Evolutionary conservation across 2,797 vertebrate species (phyloP), one percentile per base, ranked within the genome.

Genomic region (Botia kubotai): DNA sequence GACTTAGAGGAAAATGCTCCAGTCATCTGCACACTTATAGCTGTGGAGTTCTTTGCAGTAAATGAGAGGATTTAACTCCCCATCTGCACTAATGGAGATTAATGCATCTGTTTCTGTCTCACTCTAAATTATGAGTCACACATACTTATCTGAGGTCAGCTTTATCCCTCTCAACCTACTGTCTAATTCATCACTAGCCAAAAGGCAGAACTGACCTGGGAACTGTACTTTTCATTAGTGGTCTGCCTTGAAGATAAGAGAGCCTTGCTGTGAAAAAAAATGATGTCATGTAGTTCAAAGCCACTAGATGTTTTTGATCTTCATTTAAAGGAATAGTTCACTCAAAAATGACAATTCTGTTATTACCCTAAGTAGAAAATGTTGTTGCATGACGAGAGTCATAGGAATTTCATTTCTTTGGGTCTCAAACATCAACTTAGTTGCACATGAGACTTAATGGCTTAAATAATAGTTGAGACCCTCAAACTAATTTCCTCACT

Each of bases 51-150:
- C 85, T 86, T 84, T 87, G 63, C 16, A 87, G 82, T 83, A 83
- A 43, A 43, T 43, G 39, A 43, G 82, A 55, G 86, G 91, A 91
- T 92, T 62, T 91, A 92, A 80, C 82, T 81, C 73, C 86, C 82
- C 86, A 90, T 90, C 86, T 90, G 89, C 62, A 85, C 88, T 90
- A 88, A 91, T 89, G 87, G 87, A 90, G 89, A 90, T 90, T 90
- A 91, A 91, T 89, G 89, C 77, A 52, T 77, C 74, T 73, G 80
- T 52, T 82, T 89, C 86, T 76, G 85, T 87, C 82, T 83, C 87
- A 73, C 88, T 90, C 83, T 81, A 43, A 73, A 66, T 48, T 39
- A 53, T 33, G 17, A 46, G 16, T 12, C 66, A 23, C 36, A 26
- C 57, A 60, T 33, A 39, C 67, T 77, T 63, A 77, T 77, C 69